Evolutionary conservation across 2,888 invertebrate genomes (phyloP).

Genomic region (Kuschelorhynchus macadamiae): DNA sequence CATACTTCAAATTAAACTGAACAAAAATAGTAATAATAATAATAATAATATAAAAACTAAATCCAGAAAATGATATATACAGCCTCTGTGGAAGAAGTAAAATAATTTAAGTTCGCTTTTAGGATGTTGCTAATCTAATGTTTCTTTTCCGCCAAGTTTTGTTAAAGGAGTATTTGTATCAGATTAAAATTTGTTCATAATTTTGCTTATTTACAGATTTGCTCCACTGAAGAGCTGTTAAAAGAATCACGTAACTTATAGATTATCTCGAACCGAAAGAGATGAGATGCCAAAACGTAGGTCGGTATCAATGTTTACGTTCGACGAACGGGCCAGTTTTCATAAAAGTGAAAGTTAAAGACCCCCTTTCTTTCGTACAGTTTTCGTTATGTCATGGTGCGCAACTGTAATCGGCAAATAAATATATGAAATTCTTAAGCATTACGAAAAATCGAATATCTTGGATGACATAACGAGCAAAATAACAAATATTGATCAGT

Average conservation of each 20-base stretch:
- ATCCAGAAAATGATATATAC: neutral
- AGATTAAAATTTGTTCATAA: conserved; percentile 7
- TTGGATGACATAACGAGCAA: conserved; percentile 24
- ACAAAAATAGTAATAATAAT: no score
- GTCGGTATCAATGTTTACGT: neutral
- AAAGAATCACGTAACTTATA: neutral
- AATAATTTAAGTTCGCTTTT: neutral
- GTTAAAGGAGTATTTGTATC: neutral
- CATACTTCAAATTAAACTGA: neutral
- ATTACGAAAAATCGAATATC: conserved; percentile 29
- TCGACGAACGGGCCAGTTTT: conserved; percentile 3
- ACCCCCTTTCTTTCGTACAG: conserved; percentile 31
- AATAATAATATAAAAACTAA: neutral
- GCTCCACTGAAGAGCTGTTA: neutral
- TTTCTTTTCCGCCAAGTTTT: conserved; percentile 2
- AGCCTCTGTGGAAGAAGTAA: neutral
- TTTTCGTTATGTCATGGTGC: conserved; percentile 17
- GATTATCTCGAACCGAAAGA: neutral
- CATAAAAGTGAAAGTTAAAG: conserved; percentile 37
- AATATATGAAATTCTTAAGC: conserved; percentile 33
- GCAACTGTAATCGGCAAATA: conserved; percentile 30
- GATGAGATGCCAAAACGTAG: neutral
- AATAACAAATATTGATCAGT: conserved; percentile 13
- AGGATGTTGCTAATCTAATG: neutral
- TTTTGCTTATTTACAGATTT: conserved; percentile 1